These are phyloP conservation scores for Leucophenga maculata DNA, from an alignment of 2,888 invertebrate species.

Conservation along the genomic window DNA sequence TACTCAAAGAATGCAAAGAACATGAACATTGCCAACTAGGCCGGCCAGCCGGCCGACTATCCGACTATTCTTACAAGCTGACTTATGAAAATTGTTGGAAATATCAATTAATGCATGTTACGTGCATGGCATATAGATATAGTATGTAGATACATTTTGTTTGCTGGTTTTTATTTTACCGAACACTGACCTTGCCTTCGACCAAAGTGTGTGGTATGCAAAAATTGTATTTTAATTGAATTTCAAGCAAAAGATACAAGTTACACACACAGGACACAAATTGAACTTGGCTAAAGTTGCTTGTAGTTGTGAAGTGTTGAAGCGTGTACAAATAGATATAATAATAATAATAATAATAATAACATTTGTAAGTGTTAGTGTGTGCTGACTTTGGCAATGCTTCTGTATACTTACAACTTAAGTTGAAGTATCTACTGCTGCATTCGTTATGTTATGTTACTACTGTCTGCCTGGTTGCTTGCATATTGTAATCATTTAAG, in stretches of 20 bases:
- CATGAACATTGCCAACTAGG: too few species aligned
- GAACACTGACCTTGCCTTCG: slow-evolving; percentile 8
- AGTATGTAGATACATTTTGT: too few species aligned
- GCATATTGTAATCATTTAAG: slow-evolving; percentile 54
- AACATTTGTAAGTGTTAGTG: background rate
- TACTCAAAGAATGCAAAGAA: too few species aligned
- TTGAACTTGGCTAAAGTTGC: background rate
- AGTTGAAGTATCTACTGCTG: too few species aligned
- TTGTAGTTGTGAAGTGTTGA: slow-evolving; percentile 13
- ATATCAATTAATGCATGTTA: slow-evolving; percentile 64
- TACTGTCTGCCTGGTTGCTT: slow-evolving; percentile 32
- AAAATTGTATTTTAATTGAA: slow-evolving; percentile 8
- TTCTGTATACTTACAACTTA: background rate
- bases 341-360: slow-evolving; percentile 9
- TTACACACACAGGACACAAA: background rate
- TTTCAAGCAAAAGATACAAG: slow-evolving; percentile 1
- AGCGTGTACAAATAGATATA: slow-evolving; percentile 1
- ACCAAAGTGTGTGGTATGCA: background rate
- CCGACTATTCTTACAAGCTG: slow-evolving; percentile 32
- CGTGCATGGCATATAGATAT: slow-evolving; percentile 63
- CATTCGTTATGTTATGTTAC: too few species aligned
- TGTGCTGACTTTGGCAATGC: background rate
- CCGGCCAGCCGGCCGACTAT: slow-evolving; percentile 18
- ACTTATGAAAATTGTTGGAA: slow-evolving; percentile 65
- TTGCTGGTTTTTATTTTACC: background rate